Conservation (phyloP, 2,888 invertebrate species). For the Noctua fimbriata region DNA sequence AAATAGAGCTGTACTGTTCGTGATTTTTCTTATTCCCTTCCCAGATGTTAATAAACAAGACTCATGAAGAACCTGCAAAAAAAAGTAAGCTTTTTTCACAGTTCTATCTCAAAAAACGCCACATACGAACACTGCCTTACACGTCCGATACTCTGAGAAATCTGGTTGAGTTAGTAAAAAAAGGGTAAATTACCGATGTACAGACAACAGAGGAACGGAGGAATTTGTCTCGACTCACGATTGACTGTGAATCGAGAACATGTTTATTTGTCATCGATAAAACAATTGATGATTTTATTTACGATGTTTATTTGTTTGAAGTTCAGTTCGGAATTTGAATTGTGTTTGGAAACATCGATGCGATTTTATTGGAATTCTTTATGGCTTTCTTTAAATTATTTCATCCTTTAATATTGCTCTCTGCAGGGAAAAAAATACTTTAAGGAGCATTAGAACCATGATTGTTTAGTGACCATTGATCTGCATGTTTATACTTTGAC, state of each 20-base stretch:
- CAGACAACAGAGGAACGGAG: slow-evolving; percentile 43
- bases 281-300: slow-evolving; percentile 35
- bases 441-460: too few relatives aligned
- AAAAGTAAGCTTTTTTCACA: not conserved
- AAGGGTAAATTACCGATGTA: slow-evolving; percentile 64
- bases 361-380: not conserved
- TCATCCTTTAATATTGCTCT: not conserved
- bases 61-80: not conserved
- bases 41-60: not conserved
- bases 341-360: not conserved
- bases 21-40: not conserved
- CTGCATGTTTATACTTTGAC: too few relatives aligned
- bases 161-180: slow-evolving; percentile 62
- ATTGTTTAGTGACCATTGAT: too few relatives aligned
- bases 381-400: not conserved
- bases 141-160: slow-evolving; percentile 45
- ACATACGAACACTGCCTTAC: slow-evolving; percentile 28
- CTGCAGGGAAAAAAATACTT: too few relatives aligned
- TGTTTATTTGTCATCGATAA: slow-evolving; percentile 52
- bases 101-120: not conserved
- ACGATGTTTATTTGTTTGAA: slow-evolving; percentile 2
- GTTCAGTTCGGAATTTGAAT: not conserved
- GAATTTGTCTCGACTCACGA: slow-evolving; percentile 56
- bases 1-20: not conserved
- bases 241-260: slow-evolving; percentile 47